Percentiles rank a stretch among this genome's conserved stretches.
These are phyloP conservation scores for Branchipolynoe longqiensis DNA, from an alignment of 2,888 invertebrate genomes.

Conservation along the genomic window DNA sequence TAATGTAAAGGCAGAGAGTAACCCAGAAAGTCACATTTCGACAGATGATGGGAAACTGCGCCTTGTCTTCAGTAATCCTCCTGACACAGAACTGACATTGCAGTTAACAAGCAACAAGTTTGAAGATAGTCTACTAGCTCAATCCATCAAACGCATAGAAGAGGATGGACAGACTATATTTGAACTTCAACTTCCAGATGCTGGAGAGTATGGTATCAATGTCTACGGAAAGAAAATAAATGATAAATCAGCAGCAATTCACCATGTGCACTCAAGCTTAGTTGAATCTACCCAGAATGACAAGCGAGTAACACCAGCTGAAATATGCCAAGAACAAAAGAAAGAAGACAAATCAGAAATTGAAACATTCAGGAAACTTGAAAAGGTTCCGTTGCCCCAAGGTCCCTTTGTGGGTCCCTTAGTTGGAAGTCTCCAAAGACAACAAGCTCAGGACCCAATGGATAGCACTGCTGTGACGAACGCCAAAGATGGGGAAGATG, in stretches of 20 bases:
- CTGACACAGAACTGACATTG: constrained; percentile 74
- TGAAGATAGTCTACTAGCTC: constrained; percentile 68
- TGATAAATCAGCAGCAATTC: constrained; percentile 59
- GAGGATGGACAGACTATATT: constrained; percentile 74
- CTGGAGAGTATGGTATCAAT: constrained; percentile 78
- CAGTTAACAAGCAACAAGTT: constrained; percentile 75
- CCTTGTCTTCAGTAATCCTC: constrained; percentile 72
- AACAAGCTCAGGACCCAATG: constrained; percentile 74
- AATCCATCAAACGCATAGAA: constrained; percentile 70
- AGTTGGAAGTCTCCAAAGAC: constrained; percentile 72
- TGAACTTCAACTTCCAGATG: constrained; percentile 74
- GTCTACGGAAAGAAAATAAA: constrained; percentile 75
- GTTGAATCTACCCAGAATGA: constrained; percentile 33
- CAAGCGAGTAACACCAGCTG: not conserved
- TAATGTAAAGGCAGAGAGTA: constrained; percentile 72
- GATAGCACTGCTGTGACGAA: constrained; percentile 68
- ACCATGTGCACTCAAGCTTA: constrained; percentile 63
- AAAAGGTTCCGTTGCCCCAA: not conserved
- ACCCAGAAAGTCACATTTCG: constrained; percentile 70
- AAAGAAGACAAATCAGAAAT: not conserved
- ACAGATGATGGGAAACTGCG: constrained; percentile 72
- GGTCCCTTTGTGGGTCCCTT: constrained; percentile 11
- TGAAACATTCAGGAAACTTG: not conserved
- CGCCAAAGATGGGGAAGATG: constrained; percentile 67
- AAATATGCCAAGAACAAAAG: not conserved